phyloP scores from a whole-genome alignment of 2,797 vertebrate species.

The Tamandua tetradactyla region DNA sequence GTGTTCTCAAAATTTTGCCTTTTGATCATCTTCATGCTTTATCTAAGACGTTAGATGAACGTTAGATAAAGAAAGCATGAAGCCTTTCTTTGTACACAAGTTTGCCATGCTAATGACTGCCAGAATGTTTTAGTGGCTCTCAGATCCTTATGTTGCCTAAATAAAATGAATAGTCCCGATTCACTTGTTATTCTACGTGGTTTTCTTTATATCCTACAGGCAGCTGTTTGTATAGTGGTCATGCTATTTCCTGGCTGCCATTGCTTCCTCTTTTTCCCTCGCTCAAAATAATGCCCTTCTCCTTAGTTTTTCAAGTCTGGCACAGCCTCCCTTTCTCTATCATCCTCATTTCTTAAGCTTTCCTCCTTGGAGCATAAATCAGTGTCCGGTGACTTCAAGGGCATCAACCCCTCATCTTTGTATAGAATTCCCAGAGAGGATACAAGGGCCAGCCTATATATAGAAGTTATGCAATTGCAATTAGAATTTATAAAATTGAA shows the following conservation, averaged over 20 bases:
- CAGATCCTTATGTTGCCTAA: neutral
- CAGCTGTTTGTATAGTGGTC: neutral
- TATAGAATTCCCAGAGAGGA: neutral
- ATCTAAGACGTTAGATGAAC: neutral
- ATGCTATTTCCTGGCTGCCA: neutral
- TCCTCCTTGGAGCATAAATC: neutral
- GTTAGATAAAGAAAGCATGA: too few species aligned
- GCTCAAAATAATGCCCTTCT: neutral
- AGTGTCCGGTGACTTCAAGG: constrained; percentile 11
- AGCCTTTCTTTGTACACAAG: neutral
- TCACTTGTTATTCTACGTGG: neutral
- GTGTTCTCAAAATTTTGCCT: neutral
- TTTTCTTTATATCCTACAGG: neutral
- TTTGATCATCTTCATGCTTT: neutral
- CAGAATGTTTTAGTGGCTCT: neutral
- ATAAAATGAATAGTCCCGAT: neutral
- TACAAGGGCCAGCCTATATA: neutral
- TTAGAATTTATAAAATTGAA: neutral
- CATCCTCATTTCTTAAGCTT: neutral
- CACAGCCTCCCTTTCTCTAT: neutral
- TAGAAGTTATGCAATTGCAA: neutral
- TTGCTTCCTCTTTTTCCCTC: neutral
- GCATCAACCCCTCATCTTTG: neutral
- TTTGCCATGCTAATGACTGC: neutral
- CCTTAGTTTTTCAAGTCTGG: neutral